Percentiles rank a stretch among this genome's conserved stretches.
Conservation (phyloP, 2,797 vertebrate genomes). For the Moxostoma hubbsi region DNA sequence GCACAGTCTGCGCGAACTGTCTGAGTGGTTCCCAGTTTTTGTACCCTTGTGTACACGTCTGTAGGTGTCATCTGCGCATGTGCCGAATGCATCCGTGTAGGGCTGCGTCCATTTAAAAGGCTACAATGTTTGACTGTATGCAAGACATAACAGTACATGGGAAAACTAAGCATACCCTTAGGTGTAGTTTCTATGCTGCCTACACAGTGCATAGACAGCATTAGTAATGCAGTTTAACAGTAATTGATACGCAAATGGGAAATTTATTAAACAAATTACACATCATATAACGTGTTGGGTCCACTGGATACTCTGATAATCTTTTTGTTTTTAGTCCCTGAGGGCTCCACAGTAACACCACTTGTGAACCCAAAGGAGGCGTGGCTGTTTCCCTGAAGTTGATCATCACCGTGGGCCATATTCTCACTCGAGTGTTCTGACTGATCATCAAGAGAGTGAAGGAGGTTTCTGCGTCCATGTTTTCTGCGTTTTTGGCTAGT, state of each 20-base stretch:
- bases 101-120: no score
- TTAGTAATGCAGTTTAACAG: no score
- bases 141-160: no score
- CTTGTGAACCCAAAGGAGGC: background rate
- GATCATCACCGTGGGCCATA: conserved; percentile 26
- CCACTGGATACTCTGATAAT: conserved; percentile 15
- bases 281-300: conserved; percentile 48
- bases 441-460: conserved; percentile 54
- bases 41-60: no score
- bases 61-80: no score
- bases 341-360: conserved; percentile 32
- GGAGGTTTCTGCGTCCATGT: conserved; percentile 31
- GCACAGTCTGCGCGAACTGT: no score
- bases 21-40: no score
- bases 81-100: no score
- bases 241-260: background rate
- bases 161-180: no score
- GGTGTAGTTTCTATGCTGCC: no score
- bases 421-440: conserved; percentile 32
- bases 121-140: no score
- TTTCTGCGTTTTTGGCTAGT: conserved; percentile 9
- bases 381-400: conserved; percentile 14
- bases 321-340: background rate
- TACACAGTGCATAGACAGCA: no score
- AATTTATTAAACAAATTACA: conserved; percentile 52